Evolutionary conservation across 2,113 vertebrate species (phyloP).

Genomic region (Symphodus melops): DNA sequence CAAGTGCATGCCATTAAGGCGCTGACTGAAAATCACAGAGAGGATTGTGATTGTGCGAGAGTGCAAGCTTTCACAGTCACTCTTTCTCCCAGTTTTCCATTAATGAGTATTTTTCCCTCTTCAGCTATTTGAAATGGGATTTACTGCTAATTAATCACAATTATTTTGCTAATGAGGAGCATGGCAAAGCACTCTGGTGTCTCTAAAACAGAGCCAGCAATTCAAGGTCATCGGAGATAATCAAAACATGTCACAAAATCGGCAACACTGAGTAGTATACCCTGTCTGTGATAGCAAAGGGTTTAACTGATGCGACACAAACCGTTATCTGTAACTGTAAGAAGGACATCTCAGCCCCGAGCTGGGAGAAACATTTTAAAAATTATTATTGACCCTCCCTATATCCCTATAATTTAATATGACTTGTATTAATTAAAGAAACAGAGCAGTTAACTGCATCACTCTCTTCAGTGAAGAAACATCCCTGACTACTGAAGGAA

Average conservation of each 20-base stretch:
- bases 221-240: slow-evolving; percentile 74
- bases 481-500: too few species aligned
- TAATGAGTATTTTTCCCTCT: slow-evolving; percentile 54
- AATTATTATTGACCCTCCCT: too few species aligned
- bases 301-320: background rate
- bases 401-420: too few species aligned
- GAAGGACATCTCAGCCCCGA: background rate
- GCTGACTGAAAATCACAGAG: slow-evolving; percentile 44
- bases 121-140: slow-evolving; percentile 75
- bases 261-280: slow-evolving; percentile 26
- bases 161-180: slow-evolving; percentile 79
- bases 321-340: background rate
- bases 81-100: slow-evolving; percentile 27
- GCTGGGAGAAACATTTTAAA: background rate
- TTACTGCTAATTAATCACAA: slow-evolving; percentile 82
- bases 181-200: slow-evolving; percentile 56
- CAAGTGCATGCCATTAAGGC: slow-evolving; percentile 54
- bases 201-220: slow-evolving; percentile 60
- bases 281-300: slow-evolving; percentile 21
- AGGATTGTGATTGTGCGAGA: slow-evolving; percentile 59
- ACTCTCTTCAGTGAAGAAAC: too few species aligned
- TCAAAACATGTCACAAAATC: slow-evolving; percentile 65
- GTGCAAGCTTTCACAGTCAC: slow-evolving; percentile 60
- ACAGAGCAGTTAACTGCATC: too few species aligned
- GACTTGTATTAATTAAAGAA: too few species aligned